Evolutionary conservation across 2,113 vertebrate genomes (phyloP), one percentile per base, ranked within the genome.

Genomic region (Acanthisitta chloris): DNA sequence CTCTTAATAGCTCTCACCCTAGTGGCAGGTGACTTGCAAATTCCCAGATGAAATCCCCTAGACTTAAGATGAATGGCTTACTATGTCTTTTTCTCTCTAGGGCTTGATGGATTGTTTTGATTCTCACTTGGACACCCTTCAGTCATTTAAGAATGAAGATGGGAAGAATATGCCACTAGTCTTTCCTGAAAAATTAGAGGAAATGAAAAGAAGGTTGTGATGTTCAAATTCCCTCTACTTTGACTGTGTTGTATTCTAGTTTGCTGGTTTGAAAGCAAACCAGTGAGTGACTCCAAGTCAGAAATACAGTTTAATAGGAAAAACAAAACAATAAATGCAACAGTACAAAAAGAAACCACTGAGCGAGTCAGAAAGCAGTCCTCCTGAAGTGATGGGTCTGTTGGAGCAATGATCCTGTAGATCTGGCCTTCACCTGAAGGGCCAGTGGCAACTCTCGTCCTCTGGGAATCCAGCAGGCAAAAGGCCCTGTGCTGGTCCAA

Each of bases 191-290:
- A 99, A 99, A 94, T 88, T 99, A 94, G 98, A 99, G n/a, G 99
- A 99, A 95, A 98, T 99, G 88, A 98, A 98, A 97, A 98, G 98
- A 97, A 99, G 99, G 99, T 99, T 67, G 97, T 95, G 65, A 34
- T 78, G 24, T 21, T 64, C 14, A 20, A 73, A 77, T 91, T 87
- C 45, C 12, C 4, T 11, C 49, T 61, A 8, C 20, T 81, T 90
- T 46, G 58, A 14, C 69, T 67, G 2, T 34, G 14, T 45, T 72
- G 12, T 73, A 7, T 70, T 86, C 58, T 65, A n/a, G n/a, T n/a
- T n/a, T n/a, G n/a, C n/a, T n/a, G n/a, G n/a, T n/a, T n/a, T n/a
- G n/a, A n/a, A n/a, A n/a, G n/a, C n/a, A n/a, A n/a, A n/a, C n/a
- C n/a, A n/a, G n/a, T n/a, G n/a, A n/a, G n/a, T n/a, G n/a, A n/a